A percentile compares a stretch with the other conserved stretches of the same genome.
Evolutionary conservation across 2,797 vertebrate genomes (phyloP).

Genomic region (Chaetodon trifasciatus): DNA sequence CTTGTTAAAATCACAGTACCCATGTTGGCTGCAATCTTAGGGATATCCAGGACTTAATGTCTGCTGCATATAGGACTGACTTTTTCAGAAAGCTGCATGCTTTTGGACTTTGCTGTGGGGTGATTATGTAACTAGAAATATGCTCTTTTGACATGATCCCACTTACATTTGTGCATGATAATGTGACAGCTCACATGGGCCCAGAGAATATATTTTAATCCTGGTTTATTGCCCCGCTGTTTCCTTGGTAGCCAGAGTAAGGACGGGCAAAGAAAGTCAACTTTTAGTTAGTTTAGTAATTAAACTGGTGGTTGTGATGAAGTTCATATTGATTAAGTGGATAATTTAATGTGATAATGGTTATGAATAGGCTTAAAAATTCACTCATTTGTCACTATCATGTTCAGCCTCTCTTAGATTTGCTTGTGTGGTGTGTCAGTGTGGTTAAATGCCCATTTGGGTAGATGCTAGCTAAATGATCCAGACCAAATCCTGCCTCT

Average conservation of each 20-base stretch:
- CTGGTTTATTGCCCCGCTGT: conserved; percentile 38
- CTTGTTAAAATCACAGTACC: conserved; percentile 15
- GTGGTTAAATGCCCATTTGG: conserved; percentile 7
- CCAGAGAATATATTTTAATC: conserved; percentile 56
- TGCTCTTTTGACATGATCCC: conserved; percentile 58
- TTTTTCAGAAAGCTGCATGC: conserved; percentile 34
- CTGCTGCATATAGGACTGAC: conserved; percentile 26
- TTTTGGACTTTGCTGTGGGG: conserved; percentile 34
- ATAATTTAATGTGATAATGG: conserved; percentile 44
- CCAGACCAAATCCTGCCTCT: conserved; percentile 26
- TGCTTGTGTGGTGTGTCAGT: conserved; percentile 19
- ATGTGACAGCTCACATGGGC: conserved; percentile 48
- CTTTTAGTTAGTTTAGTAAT: conserved; percentile 39
- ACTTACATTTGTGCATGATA: conserved; percentile 44
- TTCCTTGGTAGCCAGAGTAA: conserved; percentile 19
- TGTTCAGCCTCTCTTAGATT: conserved; percentile 13
- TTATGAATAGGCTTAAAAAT: conserved; percentile 30
- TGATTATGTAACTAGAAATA: conserved; percentile 41
- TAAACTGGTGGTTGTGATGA: conserved; percentile 32
- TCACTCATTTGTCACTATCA: conserved; percentile 29
- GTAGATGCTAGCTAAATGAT: conserved; percentile 5
- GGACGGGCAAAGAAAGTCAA: conserved; percentile 30
- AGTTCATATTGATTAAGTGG: conserved; percentile 32
- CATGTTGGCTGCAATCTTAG: conserved; percentile 9
- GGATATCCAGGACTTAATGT: conserved; percentile 40